Evolutionary conservation across 2,113 vertebrate genomes (phyloP), one percentile per base, ranked within the genome.

Genomic region (Notarius lentiginosus): DNA sequence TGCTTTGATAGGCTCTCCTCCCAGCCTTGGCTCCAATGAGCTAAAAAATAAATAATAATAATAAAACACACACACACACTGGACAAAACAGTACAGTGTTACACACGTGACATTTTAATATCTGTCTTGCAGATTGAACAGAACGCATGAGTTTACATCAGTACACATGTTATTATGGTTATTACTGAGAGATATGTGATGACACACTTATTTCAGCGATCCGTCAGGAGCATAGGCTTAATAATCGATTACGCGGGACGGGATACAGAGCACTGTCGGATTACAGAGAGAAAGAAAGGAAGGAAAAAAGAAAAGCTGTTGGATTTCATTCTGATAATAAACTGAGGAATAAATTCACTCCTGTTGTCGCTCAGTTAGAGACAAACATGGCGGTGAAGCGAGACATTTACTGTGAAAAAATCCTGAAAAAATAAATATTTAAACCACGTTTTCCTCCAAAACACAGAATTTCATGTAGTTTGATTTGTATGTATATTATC

Each of bases 1-100:
- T 88, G 53, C 83, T 91, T 88, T 87, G 76, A 89, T 88, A 85
- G 87, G 90, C 86, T 66, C n/a, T 49, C 79, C 84, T 92, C 91
- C 84, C 90, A 68, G 90, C 81, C 55, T 41, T 80, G 60, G 77
- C 89, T 85, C 80, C 7, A 2, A 68, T 27, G 11, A 66, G 27
- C 1, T 1, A 61, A 22, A 9, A 8, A 61, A 61, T 4, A 24
- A 65, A 77, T 41, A 41, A 47, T 41, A 41, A 41, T 41, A 41
- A 41, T 41, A 90, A 82, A 49, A 53, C 84, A 88, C 56, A 92
- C 41, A 41, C 41, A 41, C 41, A 41, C 41, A 41, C 89, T 72
- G 86, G 83, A 58, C 61, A 86, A 80, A 84, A 81, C 60, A 63
- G 34, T 68, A 80, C 76, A 20, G 76, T 89, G 73, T 30, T 79